These are phyloP conservation scores for Platysternon megacephalum DNA, from an alignment of 2,113 vertebrate genomes.

Conservation along the genomic window DNA sequence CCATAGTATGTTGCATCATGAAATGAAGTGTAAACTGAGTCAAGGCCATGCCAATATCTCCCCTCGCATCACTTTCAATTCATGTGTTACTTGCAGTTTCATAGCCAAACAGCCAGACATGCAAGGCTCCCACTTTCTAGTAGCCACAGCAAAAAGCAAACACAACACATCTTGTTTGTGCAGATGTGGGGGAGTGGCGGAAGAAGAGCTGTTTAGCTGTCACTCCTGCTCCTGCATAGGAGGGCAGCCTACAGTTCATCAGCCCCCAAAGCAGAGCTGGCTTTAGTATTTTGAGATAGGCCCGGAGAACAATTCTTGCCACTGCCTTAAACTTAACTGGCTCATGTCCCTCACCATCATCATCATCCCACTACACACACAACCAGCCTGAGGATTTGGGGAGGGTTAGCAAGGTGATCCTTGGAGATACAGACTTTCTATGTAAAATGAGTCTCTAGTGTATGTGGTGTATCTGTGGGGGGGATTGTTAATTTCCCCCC, in stretches of 20 bases:
- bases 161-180: not conserved
- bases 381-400: not conserved
- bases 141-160: not conserved
- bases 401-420: not conserved
- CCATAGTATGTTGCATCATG: not conserved
- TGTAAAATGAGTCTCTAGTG: not conserved
- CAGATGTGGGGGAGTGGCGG: not conserved
- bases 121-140: not conserved
- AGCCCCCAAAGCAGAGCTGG: not conserved
- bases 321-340: not conserved
- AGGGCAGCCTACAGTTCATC: not conserved
- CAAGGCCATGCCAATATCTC: not conserved
- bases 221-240: not conserved
- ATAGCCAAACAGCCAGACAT: not conserved
- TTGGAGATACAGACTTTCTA: not conserved
- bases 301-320: fast-evolving
- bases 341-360: not conserved
- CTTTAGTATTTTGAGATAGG: not conserved
- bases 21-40: not conserved
- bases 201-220: not conserved
- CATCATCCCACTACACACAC: fast-evolving
- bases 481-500: not conserved
- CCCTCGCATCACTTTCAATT: not conserved
- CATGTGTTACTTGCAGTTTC: not conserved
- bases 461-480: not conserved